These are phyloP conservation scores for Synchiropus splendidus DNA, from an alignment of 2,113 vertebrate genomes.

Conservation along the genomic window DNA sequence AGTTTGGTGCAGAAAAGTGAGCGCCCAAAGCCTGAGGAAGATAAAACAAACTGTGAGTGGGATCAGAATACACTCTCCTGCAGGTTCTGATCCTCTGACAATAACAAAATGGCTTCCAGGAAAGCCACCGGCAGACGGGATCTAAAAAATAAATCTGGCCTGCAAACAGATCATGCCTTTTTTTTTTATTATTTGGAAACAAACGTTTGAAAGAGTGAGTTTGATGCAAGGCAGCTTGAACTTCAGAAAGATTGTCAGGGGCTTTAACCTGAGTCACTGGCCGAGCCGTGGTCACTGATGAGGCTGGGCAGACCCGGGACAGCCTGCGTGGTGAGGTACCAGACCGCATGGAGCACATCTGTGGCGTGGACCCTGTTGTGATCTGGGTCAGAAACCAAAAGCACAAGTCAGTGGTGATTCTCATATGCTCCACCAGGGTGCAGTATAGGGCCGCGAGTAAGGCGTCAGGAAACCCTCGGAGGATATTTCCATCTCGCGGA, in stretches of 20 bases:
- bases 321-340: slow-evolving; percentile 92
- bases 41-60: slow-evolving; percentile 35
- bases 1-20: slow-evolving; percentile 23
- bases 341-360: slow-evolving; percentile 95
- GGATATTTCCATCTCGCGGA: slow-evolving; percentile 24
- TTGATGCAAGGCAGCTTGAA: no score
- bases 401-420: slow-evolving; percentile 2
- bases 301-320: slow-evolving; percentile 84
- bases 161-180: no score
- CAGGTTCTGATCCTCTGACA: slow-evolving; percentile 29
- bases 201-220: no score
- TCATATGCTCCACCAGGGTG: slow-evolving; percentile 34
- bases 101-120: slow-evolving; percentile 16
- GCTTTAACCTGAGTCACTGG: slow-evolving; percentile 87
- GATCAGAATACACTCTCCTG: slow-evolving; percentile 26
- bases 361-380: slow-evolving; percentile 96
- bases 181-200: no score
- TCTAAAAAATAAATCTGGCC: slow-evolving; percentile 10
- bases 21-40: slow-evolving; percentile 29
- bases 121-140: slow-evolving; percentile 11
- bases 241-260: not conserved
- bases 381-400: slow-evolving; percentile 66
- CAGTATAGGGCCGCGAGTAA: slow-evolving; percentile 21
- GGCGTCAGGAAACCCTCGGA: not conserved
- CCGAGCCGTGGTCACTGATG: slow-evolving; percentile 76